phyloP scores from a whole-genome alignment of 2,797 vertebrate species.

The Alosa sapidissima region DNA sequence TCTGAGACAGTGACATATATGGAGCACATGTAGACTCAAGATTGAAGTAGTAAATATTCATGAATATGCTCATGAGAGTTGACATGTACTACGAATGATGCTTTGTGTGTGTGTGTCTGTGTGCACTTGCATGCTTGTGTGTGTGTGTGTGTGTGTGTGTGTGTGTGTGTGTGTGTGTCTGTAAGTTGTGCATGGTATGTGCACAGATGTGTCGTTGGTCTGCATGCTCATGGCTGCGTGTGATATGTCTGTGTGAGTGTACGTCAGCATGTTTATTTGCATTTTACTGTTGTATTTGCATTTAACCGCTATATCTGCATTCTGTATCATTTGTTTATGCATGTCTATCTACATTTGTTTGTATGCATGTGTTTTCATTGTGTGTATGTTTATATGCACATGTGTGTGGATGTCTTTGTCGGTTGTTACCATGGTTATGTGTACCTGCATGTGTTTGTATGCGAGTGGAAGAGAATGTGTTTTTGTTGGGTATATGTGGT shows the following conservation, averaged over 20 bases:
- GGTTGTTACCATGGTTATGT: neutral
- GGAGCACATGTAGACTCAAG: slow-evolving; percentile 68
- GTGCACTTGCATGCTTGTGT: slow-evolving; percentile 25
- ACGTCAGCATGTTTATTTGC: slow-evolving; percentile 6
- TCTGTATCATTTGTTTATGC: neutral
- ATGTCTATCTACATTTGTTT: neutral
- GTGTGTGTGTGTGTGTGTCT: slow-evolving; percentile 36
- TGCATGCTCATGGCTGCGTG: neutral
- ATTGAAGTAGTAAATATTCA: slow-evolving; percentile 73
- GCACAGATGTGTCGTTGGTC: neutral
- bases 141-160: slow-evolving; percentile 28
- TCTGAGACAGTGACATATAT: slow-evolving; percentile 70
- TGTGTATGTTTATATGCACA: neutral
- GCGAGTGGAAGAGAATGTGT: neutral
- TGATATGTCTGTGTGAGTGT: neutral
- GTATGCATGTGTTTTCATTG: neutral
- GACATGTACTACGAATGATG: slow-evolving; percentile 47
- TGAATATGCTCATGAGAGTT: slow-evolving; percentile 62
- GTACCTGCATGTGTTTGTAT: neutral
- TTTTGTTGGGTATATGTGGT: neutral
- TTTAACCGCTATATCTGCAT: neutral
- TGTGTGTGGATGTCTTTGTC: neutral
- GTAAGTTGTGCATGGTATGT: slow-evolving; percentile 24
- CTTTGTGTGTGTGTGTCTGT: slow-evolving; percentile 24
- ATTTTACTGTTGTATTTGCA: neutral